A percentile compares a stretch with the other conserved stretches of the same genome.
These are phyloP conservation scores for Drosophila nannoptera DNA, from an alignment of 1,140 invertebrate species.

Conservation along the genomic window DNA sequence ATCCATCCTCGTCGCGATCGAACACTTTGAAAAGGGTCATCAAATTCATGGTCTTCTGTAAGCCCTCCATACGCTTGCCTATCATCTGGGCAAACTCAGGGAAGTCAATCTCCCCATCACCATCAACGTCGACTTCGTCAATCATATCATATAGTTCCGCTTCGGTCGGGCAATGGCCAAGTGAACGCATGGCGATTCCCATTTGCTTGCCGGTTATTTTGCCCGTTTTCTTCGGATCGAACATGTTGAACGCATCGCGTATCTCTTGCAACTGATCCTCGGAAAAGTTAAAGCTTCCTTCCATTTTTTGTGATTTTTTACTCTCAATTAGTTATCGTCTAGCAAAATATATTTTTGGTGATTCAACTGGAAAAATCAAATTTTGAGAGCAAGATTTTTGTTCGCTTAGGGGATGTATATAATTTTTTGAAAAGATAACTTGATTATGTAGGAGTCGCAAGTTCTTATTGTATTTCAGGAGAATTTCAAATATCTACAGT, in stretches of 20 bases:
- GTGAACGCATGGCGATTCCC: conserved; percentile 22
- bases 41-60: conserved; percentile 17
- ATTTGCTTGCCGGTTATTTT: conserved; percentile 26
- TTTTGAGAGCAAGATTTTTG: not conserved
- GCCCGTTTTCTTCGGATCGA: conserved; percentile 25
- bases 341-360: not conserved
- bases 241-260: conserved; percentile 16
- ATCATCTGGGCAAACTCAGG: conserved; percentile 18
- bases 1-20: conserved; percentile 40
- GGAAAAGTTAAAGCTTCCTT: not conserved
- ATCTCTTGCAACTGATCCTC: conserved; percentile 34
- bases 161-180: conserved; percentile 42
- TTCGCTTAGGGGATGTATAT: not conserved
- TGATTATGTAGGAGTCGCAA: not conserved
- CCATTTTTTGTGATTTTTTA: conserved; percentile 29
- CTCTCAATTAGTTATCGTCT: not conserved
- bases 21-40: conserved; percentile 31
- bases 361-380: too few relatives aligned
- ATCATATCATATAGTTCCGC: conserved; percentile 36
- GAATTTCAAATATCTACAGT: too few relatives aligned
- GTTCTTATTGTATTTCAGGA: too few relatives aligned
- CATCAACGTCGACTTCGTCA: conserved; percentile 43
- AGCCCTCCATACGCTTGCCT: not conserved
- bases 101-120: conserved; percentile 27
- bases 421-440: not conserved